These are phyloP conservation scores for Diarsia dahlii DNA, from an alignment of 2,888 invertebrate genomes.

Conservation along the genomic window DNA sequence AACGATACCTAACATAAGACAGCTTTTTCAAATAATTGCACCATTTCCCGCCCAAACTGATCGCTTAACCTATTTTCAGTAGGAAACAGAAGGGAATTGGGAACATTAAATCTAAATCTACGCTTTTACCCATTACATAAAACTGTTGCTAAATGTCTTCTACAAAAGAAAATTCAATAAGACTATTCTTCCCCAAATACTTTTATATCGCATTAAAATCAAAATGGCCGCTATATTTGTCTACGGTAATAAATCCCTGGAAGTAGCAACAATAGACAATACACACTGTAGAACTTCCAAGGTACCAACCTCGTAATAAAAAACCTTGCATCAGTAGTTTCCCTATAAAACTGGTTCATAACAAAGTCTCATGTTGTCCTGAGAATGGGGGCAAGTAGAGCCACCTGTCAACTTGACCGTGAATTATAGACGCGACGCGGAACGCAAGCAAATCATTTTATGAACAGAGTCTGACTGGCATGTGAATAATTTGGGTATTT, in stretches of 20 bases:
- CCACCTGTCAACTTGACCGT: constrained; percentile 59
- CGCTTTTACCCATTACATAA: neutral
- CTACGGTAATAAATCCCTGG: neutral
- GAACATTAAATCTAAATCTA: constrained; percentile 4
- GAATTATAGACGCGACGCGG: constrained; percentile 52
- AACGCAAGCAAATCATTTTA: constrained; percentile 50
- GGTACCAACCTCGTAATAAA: constrained; percentile 20
- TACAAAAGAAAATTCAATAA: neutral
- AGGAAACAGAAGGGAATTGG: constrained; percentile 7
- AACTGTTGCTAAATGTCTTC: neutral
- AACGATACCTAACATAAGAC: neutral
- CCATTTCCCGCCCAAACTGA: neutral
- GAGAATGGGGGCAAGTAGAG: constrained; percentile 55
- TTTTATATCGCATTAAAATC: neutral
- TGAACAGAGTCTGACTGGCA: constrained; percentile 10
- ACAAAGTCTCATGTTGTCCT: constrained; percentile 40
- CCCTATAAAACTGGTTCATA: constrained; percentile 40
- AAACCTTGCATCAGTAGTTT: constrained; percentile 37
- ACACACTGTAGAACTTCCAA: constrained; percentile 20
- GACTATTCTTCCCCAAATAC: neutral
- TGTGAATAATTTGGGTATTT: neutral
- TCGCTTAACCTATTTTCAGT: constrained; percentile 24
- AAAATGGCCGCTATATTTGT: constrained; percentile 6
- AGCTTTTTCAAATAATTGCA: constrained; percentile 12
- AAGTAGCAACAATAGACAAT: constrained; percentile 4